Conservation (phyloP, 2,888 invertebrate genomes). For the Octodonta nipae region DNA sequence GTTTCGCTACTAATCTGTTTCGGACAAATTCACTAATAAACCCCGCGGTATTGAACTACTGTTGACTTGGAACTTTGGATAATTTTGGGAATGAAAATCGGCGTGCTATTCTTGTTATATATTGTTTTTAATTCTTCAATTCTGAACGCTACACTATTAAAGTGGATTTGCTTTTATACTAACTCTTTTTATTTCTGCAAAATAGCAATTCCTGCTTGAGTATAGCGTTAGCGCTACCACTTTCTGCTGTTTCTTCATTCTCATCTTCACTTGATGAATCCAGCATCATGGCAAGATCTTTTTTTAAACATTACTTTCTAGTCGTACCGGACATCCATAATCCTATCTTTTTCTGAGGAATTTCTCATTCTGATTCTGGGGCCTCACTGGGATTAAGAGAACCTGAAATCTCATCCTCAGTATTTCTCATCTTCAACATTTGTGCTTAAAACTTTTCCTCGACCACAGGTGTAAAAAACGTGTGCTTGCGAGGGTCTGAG, state of each 20-base stretch:
- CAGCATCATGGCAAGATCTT: slow-evolving; percentile 4
- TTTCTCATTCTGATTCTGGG: slow-evolving; percentile 2
- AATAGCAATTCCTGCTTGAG: slow-evolving; percentile 3
- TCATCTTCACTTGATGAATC: slow-evolving; percentile 7
- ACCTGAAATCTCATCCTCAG: slow-evolving; percentile 3
- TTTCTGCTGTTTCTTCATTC: slow-evolving; percentile 2
- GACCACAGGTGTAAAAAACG: too few species aligned
- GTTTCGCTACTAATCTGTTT: not conserved
- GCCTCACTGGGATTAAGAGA: slow-evolving; percentile 2
- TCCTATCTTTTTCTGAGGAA: slow-evolving; percentile 3
- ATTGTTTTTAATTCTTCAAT: not conserved
- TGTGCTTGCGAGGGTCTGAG: too few species aligned
- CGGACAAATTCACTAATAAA: not conserved
- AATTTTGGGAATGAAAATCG: not conserved
- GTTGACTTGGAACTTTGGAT: slow-evolving; percentile 1
- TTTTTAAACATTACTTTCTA: slow-evolving; percentile 3
- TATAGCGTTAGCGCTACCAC: slow-evolving; percentile 4
- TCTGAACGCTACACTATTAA: not conserved
- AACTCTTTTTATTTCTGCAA: slow-evolving; percentile 1
- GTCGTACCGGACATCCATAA: slow-evolving; percentile 1
- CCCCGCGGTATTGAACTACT: not conserved
- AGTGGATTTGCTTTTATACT: slow-evolving; percentile 3
- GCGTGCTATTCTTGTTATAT: not conserved
- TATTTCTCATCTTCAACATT: slow-evolving; percentile 5
- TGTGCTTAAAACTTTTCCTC: slow-evolving; percentile 17